Evolutionary conservation across 2,113 vertebrate genomes (phyloP), one percentile per base, ranked within the genome.

Genomic region (Tragelaphus strepsiceros): DNA sequence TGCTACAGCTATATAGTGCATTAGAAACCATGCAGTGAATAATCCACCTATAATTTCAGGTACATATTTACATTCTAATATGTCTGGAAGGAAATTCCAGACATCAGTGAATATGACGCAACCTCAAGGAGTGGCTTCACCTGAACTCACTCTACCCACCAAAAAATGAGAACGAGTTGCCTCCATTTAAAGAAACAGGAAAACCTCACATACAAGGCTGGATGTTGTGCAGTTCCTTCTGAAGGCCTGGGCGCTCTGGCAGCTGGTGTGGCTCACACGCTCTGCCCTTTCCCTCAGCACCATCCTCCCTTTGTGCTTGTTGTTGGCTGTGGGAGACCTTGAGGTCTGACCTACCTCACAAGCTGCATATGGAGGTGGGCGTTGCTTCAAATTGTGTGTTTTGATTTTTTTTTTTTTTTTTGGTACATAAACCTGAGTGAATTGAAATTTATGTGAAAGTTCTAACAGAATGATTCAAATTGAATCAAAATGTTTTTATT

Each of bases 251-350:
- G 74, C 6, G 24, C 62, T 22, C 62, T 12, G n/a, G 49, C 62
- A 39, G 49, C n/a, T 10, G 26, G 49, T 0, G n/a, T 13, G 49
- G 62, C 19, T 32, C 12, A 32, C 11, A 5, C 6, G 15, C 32
- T 71, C 15, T 16, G 61, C 22, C 15, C 10, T 53, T 28, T 15
- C 58, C 59, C 22, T 62, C 77, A 14, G 80, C 80, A 14, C 80
- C 3, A 2, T 1, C 21, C 80, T 54, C 49, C 26, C 77, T 14
- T 17, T 6, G 0, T 14, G 80, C 32, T 6, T 14, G 11, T 2
- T n/a, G 19, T 5, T 32, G 6, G 30, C 30, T 54, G 46, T 10
- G 32, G 71, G 16, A 58, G 35, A 21, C 10, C 7, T 28, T 67
- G 39, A 58, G 24, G 22, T 15, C 43, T 71, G 59, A 49, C 35